These are phyloP conservation scores for Limenitis camilla DNA, from an alignment of 2,888 invertebrate species.

Conservation along the genomic window DNA sequence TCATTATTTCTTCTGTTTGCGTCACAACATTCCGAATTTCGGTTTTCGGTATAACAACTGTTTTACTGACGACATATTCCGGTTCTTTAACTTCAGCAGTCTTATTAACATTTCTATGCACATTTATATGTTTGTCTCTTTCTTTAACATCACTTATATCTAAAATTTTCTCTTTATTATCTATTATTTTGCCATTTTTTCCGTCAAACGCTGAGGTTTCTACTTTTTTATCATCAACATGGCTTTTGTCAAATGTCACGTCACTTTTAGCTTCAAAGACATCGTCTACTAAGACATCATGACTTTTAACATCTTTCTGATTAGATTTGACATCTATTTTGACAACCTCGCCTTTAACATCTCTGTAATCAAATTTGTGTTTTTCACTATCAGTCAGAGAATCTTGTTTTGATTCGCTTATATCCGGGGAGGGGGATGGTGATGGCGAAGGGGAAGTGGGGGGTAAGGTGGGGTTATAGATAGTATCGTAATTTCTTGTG, in stretches of 20 bases:
- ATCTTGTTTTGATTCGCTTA: background rate
- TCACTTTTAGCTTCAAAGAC: background rate
- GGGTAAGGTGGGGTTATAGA: constrained; percentile 41
- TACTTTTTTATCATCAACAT: too few relatives aligned
- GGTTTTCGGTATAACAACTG: constrained; percentile 13
- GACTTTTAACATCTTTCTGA: background rate
- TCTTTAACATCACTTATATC: background rate
- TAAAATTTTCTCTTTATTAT: background rate
- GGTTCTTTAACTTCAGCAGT: background rate
- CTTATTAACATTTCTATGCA: background rate
- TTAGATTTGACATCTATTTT: background rate
- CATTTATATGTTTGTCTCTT: background rate
- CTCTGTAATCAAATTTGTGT: background rate
- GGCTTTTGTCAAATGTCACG: too few relatives aligned
- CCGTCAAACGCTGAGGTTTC: background rate
- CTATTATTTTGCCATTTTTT: background rate
- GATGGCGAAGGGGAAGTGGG: constrained; percentile 23
- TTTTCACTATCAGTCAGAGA: constrained; percentile 1
- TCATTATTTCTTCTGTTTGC: constrained; percentile 17
- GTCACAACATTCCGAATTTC: constrained; percentile 17
- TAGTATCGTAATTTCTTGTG: constrained; percentile 58
- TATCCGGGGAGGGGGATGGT: constrained; percentile 20
- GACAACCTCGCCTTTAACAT: background rate
- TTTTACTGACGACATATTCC: constrained; percentile 13
- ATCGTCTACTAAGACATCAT: constrained; percentile 2